These are phyloP conservation scores for Syrrhaptes paradoxus DNA, from an alignment of 2,113 vertebrate genomes.

Conservation along the genomic window DNA sequence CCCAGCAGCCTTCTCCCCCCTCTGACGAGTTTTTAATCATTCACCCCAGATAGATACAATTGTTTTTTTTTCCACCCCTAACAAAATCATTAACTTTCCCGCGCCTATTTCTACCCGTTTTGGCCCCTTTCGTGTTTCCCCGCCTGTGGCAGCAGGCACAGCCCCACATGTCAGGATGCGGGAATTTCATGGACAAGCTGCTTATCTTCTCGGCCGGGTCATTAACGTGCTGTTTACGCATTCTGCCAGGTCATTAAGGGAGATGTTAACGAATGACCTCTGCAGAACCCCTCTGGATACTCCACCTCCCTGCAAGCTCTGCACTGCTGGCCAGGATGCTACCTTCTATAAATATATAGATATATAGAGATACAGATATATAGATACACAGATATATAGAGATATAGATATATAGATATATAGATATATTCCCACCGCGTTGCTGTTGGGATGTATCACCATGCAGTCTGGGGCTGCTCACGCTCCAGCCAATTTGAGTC, in stretches of 20 bases:
- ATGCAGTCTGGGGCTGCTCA: background rate
- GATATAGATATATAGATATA: accelerated
- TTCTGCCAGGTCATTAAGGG: slow-evolving; percentile 12
- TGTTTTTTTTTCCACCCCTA: accelerated
- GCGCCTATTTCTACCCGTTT: background rate
- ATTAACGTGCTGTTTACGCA: background rate
- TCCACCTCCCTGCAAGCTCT: background rate
- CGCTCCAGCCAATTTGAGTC: background rate
- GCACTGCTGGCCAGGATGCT: background rate
- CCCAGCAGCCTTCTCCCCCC: background rate
- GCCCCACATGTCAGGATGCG: background rate
- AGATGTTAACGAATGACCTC: background rate
- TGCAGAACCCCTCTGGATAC: background rate
- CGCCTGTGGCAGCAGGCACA: background rate
- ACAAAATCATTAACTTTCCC: background rate
- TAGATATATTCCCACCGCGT: accelerated
- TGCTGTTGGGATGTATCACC: background rate
- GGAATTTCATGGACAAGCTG: background rate
- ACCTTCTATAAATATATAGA: background rate
- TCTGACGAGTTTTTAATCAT: background rate
- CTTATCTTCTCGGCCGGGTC: slow-evolving; percentile 27
- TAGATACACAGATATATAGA: too few species aligned
- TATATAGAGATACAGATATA: too few species aligned
- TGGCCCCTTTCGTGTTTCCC: background rate
- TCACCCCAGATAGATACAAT: background rate